Percentiles rank a stretch among this genome's conserved stretches.
Evolutionary conservation across 2,797 vertebrate genomes (phyloP).

Genomic region (Galago senegalensis): DNA sequence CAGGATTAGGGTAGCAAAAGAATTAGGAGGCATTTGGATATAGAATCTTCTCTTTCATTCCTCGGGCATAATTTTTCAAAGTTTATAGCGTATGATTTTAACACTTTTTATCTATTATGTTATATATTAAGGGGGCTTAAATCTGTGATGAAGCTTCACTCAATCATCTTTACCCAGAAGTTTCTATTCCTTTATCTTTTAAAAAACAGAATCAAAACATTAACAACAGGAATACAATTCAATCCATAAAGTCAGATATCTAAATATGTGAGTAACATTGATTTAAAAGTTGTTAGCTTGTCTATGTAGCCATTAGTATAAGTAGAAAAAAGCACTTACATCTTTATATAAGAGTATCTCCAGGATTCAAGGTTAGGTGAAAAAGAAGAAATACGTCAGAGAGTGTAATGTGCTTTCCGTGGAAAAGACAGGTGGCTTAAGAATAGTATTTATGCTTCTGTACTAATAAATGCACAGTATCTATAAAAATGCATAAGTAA

Average conservation of each 20-base stretch:
- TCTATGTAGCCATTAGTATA: neutral
- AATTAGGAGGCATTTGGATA: neutral
- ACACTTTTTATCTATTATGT: neutral
- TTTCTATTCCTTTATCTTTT: neutral
- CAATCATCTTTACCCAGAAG: neutral
- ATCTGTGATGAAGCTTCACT: neutral
- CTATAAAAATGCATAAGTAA: neutral
- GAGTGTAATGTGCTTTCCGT: neutral
- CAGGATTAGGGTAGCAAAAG: neutral
- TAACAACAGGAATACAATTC: neutral
- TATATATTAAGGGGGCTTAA: neutral
- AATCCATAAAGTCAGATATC: too few species aligned
- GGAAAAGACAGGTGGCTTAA: neutral
- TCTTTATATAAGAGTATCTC: neutral
- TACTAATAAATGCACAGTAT: neutral
- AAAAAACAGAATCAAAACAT: constrained; percentile 13
- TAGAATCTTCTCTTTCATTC: neutral
- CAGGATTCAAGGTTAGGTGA: neutral
- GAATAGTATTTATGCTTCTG: neutral
- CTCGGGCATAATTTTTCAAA: neutral
- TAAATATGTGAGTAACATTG: neutral
- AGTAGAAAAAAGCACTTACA: neutral
- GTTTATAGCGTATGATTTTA: neutral
- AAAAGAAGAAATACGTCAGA: constrained; percentile 23
- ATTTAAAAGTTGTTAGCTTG: neutral